Evolutionary conservation across 2,888 invertebrate genomes (phyloP), one percentile per base, ranked within the genome.

Genomic region (Clivina fossor): DNA sequence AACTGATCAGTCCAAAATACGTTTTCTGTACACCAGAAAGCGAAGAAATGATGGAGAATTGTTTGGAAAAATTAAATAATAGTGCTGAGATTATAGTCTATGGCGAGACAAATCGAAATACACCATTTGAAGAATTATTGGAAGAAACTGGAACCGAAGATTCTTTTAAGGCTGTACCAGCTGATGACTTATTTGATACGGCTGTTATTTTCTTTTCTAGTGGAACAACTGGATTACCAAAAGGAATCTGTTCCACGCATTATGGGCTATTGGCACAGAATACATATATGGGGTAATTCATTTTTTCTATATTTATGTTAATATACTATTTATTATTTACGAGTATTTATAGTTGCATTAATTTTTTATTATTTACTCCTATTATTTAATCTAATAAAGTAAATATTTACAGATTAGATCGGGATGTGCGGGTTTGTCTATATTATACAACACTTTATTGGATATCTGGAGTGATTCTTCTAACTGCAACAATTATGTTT

Each of bases 221-320:
- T 57, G 71, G 71, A 0, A 68, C 68, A 2, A 69, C 69, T 3
- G 69, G 69, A 8, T 41, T 64, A 13, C 67, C 71, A 2, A 72
- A 72, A 63, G 71, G 70, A 11, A 67, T 71, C 33, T 67, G 69
- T 49, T 46, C 65, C 2, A 65, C 66, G 2, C 62, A 61, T 33
- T 59, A 53, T 40, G 47, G 55, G 9, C 13, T 55, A 16, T 15
- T 55, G 1, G 9, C 38, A 7, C 38, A 47, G 8, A 43, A 43
- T 43, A 26, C 24, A 15, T 43, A 43, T 43, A 13, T 43, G 15
- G 26, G 26, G 43, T 43, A 43, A 2, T 22, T 20, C 11, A 19
- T 8, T 22, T 24, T 8, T 38, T 8, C 1, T 1, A 16, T 38
- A 16, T 38, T 7, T 37, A 37, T 3, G 18, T 18, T 11, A 8